phyloP scores from a whole-genome alignment of 2,797 vertebrate genomes.

The Limosa lapponica region DNA sequence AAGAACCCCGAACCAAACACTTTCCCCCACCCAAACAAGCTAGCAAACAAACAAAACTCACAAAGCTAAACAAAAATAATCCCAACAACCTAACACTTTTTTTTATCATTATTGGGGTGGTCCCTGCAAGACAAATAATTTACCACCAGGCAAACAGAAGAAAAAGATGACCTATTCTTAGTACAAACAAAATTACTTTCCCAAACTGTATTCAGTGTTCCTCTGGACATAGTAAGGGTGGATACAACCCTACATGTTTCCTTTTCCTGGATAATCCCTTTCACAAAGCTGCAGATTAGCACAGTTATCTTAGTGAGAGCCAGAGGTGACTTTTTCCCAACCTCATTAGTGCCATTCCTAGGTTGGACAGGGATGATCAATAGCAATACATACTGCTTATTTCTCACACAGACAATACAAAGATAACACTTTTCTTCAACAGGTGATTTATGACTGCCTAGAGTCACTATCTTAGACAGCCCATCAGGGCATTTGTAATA shows the following conservation, averaged over 20 bases:
- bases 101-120: neutral
- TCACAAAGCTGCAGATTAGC: neutral
- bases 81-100: rapidly evolving
- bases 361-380: neutral
- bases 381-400: neutral
- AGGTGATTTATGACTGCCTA: neutral
- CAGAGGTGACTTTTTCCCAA: neutral
- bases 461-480: neutral
- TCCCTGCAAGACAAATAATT: neutral
- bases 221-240: neutral
- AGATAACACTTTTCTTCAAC: neutral
- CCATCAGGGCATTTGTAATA: neutral
- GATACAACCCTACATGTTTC: neutral
- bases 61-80: neutral
- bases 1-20: neutral
- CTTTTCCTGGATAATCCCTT: neutral
- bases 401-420: neutral
- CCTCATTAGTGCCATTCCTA: neutral
- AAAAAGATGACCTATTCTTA: neutral
- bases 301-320: neutral
- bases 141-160: neutral
- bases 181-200: neutral
- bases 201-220: neutral
- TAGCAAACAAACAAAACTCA: neutral
- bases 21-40: neutral